These are phyloP conservation scores for Emberiza fucata DNA, from an alignment of 2,113 vertebrate species.

Conservation along the genomic window DNA sequence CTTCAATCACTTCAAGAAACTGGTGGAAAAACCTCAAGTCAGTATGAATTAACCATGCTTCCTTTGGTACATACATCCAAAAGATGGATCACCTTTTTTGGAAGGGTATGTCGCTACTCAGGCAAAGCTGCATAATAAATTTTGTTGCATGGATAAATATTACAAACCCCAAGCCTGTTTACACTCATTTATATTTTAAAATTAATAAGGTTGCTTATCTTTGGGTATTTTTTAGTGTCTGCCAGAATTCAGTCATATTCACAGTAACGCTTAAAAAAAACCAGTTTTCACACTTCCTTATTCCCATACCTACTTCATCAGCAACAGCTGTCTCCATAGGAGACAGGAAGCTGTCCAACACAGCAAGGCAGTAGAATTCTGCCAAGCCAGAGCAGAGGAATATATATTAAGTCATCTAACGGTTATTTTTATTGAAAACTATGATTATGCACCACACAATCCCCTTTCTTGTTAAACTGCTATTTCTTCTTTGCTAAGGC, in stretches of 20 bases:
- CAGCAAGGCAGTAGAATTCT: not conserved
- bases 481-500: not conserved
- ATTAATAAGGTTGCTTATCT: not conserved
- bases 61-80: not conserved
- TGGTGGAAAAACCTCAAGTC: not conserved
- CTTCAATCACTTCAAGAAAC: not conserved
- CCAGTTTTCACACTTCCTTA: not conserved
- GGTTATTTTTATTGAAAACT: not conserved
- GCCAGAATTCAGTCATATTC: not conserved
- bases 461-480: not conserved
- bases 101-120: not conserved
- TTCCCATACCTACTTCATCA: not conserved
- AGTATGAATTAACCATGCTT: not conserved
- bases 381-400: not conserved
- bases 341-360: not conserved
- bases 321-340: not conserved
- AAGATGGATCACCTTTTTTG: not conserved
- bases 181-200: not conserved
- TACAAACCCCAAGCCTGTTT: not conserved
- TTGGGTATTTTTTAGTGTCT: not conserved
- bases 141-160: not conserved
- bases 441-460: not conserved
- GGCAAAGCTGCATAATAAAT: not conserved
- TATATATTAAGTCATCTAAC: not conserved
- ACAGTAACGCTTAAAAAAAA: not conserved